These are phyloP conservation scores for Euproctis similis DNA, from an alignment of 2,888 invertebrate species.

Conservation along the genomic window DNA sequence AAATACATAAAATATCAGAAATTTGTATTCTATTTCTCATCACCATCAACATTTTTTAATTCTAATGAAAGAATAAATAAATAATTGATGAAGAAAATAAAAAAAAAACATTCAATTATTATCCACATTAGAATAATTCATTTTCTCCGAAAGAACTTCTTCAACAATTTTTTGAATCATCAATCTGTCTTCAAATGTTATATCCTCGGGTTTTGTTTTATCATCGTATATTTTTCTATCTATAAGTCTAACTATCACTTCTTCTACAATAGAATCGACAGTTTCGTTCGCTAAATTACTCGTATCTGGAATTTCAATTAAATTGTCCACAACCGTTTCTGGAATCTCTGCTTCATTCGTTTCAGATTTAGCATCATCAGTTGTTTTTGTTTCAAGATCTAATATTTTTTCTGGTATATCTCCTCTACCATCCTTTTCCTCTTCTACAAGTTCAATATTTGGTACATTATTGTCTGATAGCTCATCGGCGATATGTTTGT, in stretches of 20 bases:
- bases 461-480: conserved; percentile 38
- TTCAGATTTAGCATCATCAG: conserved; percentile 10
- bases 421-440: conserved; percentile 41
- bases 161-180: conserved; percentile 68
- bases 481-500: conserved; percentile 59
- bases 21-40: no score
- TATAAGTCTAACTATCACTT: conserved; percentile 60
- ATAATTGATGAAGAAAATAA: no score
- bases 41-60: no score
- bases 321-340: conserved; percentile 13
- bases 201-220: conserved; percentile 67
- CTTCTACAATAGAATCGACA: conserved; percentile 65
- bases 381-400: conserved; percentile 11
- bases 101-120: conserved; percentile 27
- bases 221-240: conserved; percentile 72
- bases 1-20: no score
- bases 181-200: conserved; percentile 57
- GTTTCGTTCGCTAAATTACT: conserved; percentile 44
- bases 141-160: conserved; percentile 60
- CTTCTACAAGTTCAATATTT: conserved; percentile 18
- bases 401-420: conserved; percentile 46
- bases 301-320: conserved; percentile 19
- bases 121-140: conserved; percentile 47
- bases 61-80: no score
- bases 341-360: conserved; percentile 11